Evolutionary conservation across 2,888 invertebrate genomes (phyloP), one percentile per base, ranked within the genome.

Genomic region (Agapetus fuscipes): DNA sequence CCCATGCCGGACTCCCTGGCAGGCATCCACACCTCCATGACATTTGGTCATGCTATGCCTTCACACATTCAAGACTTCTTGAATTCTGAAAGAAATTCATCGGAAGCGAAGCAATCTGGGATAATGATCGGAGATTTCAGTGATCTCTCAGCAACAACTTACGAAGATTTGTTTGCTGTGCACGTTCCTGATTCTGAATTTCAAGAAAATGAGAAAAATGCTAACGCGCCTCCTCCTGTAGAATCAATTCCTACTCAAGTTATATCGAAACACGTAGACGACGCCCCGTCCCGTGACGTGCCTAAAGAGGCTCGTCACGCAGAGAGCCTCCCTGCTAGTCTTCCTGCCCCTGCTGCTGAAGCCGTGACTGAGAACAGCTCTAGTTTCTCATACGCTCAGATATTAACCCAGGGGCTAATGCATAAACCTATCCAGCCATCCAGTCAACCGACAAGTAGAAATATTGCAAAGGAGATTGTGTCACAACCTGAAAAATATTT

Each of bases 371-470:
- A 40, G 15, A 32, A 34, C 31, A 32, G 34, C 28, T 46, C 52
- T 34, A 53, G 72, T 46, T 69, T 78, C 52, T 81, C 83, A 1
- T 83, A 83, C 55, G 83, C 82, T 2, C 77, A 80, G 61, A 78
- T 81, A 54, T 63, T 83, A 51, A 76, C 80, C 27, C 74, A 80
- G 46, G 82, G 82, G 24, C 65, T 81, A 29, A 61, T 39, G 12
- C 26, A 34, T 14, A 45, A 41, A 41, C 28, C 64, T 57, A 60
- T 69, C 60, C 73, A 73, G 72, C 71, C 74, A 72, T 73, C 72
- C 72, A 66, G 64, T 60, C 58, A 55, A 53, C 48, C 53, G 48
- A 51, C 53, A 49, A 51, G 49, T 45, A 51, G 46, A 27, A 29
- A 20, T 12, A 17, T 31, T 17, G 30, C n/a, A n/a, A 25, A 35